Percentiles rank a stretch among this genome's conserved stretches.
phyloP scores from a whole-genome alignment of 2,113 vertebrate genomes.

The Larimichthys polyactis region DNA sequence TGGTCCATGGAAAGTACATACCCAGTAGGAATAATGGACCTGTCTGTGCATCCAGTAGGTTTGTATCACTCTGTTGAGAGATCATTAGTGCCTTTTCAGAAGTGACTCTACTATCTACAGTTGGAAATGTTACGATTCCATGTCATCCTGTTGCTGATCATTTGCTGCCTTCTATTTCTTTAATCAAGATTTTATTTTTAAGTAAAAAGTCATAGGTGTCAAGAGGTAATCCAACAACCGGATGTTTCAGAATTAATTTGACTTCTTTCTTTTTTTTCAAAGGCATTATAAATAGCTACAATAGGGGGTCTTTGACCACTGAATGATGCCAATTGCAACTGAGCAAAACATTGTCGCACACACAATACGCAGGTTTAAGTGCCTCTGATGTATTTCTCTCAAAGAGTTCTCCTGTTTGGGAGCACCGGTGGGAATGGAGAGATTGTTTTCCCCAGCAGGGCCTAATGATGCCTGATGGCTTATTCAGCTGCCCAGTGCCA shows the following conservation, averaged over 20 bases:
- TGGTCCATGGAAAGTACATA: conserved; percentile 21
- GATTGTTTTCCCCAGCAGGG: conserved; percentile 72
- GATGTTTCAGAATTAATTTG: conserved; percentile 18
- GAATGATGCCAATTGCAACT: conserved; percentile 17
- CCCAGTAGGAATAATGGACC: conserved; percentile 43
- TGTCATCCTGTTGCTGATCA: conserved; percentile 19
- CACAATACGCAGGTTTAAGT: conserved; percentile 38
- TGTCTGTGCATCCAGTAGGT: conserved; percentile 46
- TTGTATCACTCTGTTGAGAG: conserved; percentile 44
- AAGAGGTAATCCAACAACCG: background rate
- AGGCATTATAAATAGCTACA: conserved; percentile 11
- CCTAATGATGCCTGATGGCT: conserved; percentile 85
- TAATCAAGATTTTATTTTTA: background rate
- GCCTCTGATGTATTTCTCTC: conserved; percentile 54
- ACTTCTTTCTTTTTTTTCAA: conserved; percentile 4
- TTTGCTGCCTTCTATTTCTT: background rate
- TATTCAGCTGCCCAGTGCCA: conserved; percentile 76
- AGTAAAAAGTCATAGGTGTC: background rate
- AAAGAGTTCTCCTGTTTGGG: conserved; percentile 67
- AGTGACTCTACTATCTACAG: conserved; percentile 18
- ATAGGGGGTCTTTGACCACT: conserved; percentile 18
- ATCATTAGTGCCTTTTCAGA: conserved; percentile 59
- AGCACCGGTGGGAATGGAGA: conserved; percentile 59
- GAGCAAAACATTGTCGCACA: conserved; percentile 22
- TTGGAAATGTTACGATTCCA: conserved; percentile 4